A percentile compares a stretch with the other conserved stretches of the same genome.
phyloP scores from a whole-genome alignment of 1,140 invertebrate species.

The Mamestra configurata region DNA sequence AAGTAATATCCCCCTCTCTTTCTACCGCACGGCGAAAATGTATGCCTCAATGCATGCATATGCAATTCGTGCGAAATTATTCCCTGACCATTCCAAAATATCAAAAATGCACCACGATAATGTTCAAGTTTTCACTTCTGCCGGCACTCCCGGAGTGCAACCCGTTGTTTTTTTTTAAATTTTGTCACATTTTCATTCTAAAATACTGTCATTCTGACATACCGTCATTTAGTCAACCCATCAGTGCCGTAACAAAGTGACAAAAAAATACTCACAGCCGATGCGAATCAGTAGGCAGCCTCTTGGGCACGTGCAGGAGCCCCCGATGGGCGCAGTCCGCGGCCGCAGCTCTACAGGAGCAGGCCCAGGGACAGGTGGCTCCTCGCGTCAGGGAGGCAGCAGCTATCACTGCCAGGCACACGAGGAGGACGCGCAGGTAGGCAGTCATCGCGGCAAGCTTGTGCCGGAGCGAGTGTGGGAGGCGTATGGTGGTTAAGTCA shows the following conservation, averaged over 20 bases:
- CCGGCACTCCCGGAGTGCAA: no score
- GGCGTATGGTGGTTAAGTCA: constrained; percentile 53
- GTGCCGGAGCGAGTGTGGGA: not conserved
- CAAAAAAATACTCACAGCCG: constrained; percentile 92
- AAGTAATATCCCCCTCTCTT: no score
- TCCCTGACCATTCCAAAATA: no score
- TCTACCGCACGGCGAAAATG: no score
- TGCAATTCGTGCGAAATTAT: no score
- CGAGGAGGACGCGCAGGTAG: constrained; percentile 49
- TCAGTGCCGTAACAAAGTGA: not conserved
- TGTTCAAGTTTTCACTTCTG: no score
- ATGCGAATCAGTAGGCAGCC: constrained; percentile 92
- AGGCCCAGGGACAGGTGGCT: constrained; percentile 92
- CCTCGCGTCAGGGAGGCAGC: constrained; percentile 49
- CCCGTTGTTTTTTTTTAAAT: no score
- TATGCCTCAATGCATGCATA: no score
- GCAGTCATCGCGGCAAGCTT: constrained; percentile 20
- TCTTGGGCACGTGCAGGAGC: constrained; percentile 93
- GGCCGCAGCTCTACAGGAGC: constrained; percentile 92
- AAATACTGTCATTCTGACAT: no score
- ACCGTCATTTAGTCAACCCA: no score
- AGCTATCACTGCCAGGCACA: constrained; percentile 56
- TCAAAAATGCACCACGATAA: no score
- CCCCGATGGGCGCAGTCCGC: constrained; percentile 95
- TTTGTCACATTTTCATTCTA: no score